Evolutionary conservation across 1,140 invertebrate genomes (phyloP), one percentile per base, ranked within the genome.

Genomic region (Ceratoteleas bidentatus): DNA sequence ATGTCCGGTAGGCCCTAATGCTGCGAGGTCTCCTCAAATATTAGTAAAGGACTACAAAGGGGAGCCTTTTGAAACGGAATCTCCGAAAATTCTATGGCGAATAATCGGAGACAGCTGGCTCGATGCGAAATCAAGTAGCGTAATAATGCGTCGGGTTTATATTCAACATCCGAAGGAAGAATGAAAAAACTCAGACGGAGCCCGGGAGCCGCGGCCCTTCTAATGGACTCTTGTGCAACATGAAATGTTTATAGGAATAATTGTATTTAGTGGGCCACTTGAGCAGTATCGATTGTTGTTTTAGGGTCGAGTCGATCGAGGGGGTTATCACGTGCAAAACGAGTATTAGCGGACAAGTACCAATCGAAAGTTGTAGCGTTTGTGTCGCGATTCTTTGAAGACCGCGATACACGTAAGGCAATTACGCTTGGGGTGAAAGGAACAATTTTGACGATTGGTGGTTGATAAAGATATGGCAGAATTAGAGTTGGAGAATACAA

Each of bases 111-210:
- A 89, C 85, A 89, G 87, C 88, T 88, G 88, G 87, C 88, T 87
- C 87, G 88, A 89, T 87, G 88, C 87, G 85, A 90, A 90, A 90
- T 90, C 89, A 90, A 90, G 89, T 89, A 90, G 88, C 89, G 89
- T 90, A 90, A 90, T 90, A 90, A 90, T 89, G 82, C 69, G 83
- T 68, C 66, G 77, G 74, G 83, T 81, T 84, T 78, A 83, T 78
- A 78, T 84, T 75, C 74, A 84, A 62, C 83, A 81, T 84, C 74
- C 69, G 61, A 83, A 81, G 78, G 77, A 78, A 79, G 75, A 80
- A 81, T 81, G 85, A 84, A 85, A 79, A 87, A 65, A 64, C 58
- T 78, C 77, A 68, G 77, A 84, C 58, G 47, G 32, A 77, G 57
- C 68, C 77, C 58, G 68, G 56, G 69, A 83, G 80, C 69, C 69